A percentile compares a stretch with the other conserved stretches of the same genome.
These are phyloP conservation scores for Noctua fimbriata DNA, from an alignment of 2,888 invertebrate genomes.

Conservation along the genomic window DNA sequence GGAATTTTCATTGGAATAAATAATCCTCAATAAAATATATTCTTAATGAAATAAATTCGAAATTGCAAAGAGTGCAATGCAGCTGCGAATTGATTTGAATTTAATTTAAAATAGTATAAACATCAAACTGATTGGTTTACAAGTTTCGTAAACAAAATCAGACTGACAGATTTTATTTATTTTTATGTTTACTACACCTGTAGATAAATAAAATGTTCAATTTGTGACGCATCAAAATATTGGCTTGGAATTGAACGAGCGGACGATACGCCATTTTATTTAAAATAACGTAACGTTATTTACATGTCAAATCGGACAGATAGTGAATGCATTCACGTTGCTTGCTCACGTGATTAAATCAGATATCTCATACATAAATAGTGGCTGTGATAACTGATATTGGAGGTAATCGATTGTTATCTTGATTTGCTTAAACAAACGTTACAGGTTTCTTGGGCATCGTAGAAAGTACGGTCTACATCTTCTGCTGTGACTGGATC, in stretches of 20 bases:
- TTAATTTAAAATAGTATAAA: constrained; percentile 58
- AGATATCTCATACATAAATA: constrained; percentile 17
- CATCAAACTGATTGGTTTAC: constrained; percentile 54
- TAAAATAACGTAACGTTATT: constrained; percentile 50
- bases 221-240: constrained; percentile 48
- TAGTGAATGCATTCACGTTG: constrained; percentile 36
- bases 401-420: constrained; percentile 1
- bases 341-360: constrained; percentile 45
- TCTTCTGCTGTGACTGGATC: not conserved
- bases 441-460: not conserved
- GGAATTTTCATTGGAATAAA: not conserved
- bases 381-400: constrained; percentile 5
- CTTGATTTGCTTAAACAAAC: constrained; percentile 14
- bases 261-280: constrained; percentile 42
- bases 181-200: constrained; percentile 37
- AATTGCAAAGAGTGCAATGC: constrained; percentile 14
- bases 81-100: constrained; percentile 37
- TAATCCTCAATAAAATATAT: constrained; percentile 5
- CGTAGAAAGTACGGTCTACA: not conserved
- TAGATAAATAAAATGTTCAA: constrained; percentile 60
- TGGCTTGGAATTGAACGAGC: constrained; percentile 33
- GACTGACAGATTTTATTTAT: constrained; percentile 29
- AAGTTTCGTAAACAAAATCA: constrained; percentile 50
- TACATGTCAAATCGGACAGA: constrained; percentile 51
- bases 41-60: not conserved